These are phyloP conservation scores for Deroplatys truncata DNA, from an alignment of 2,888 invertebrate genomes.

Conservation along the genomic window DNA sequence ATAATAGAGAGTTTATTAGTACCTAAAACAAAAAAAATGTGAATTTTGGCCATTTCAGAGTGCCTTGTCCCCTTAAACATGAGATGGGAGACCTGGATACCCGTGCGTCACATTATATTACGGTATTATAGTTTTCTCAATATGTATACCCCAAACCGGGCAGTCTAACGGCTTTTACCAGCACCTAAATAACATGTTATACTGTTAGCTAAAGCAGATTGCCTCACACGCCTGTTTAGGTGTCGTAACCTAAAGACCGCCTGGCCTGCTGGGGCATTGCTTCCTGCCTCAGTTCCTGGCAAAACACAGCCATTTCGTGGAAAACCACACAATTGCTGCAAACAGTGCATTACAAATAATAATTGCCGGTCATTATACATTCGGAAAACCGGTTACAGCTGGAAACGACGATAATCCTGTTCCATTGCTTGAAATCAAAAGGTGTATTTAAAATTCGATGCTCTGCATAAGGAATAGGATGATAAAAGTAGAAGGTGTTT, in stretches of 20 bases:
- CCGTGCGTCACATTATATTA: background rate
- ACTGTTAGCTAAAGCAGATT: background rate
- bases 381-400: background rate
- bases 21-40: no score
- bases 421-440: background rate
- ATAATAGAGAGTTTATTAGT: no score
- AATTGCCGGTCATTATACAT: background rate
- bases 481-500: no score
- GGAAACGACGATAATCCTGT: background rate
- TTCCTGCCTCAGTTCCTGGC: background rate
- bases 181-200: background rate
- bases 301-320: background rate
- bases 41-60: no score
- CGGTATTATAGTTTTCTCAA: background rate
- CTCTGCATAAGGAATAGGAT: no score
- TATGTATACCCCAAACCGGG: background rate
- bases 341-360: background rate
- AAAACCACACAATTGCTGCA: background rate
- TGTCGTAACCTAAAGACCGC: background rate
- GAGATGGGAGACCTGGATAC: background rate
- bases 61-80: no score
- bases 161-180: background rate
- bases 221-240: background rate
- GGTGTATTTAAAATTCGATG: background rate
- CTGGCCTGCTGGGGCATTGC: background rate